Base-by-base conservation (phyloP, 2,113 vertebrate genomes). In the Fukomys damarensis region DNA sequence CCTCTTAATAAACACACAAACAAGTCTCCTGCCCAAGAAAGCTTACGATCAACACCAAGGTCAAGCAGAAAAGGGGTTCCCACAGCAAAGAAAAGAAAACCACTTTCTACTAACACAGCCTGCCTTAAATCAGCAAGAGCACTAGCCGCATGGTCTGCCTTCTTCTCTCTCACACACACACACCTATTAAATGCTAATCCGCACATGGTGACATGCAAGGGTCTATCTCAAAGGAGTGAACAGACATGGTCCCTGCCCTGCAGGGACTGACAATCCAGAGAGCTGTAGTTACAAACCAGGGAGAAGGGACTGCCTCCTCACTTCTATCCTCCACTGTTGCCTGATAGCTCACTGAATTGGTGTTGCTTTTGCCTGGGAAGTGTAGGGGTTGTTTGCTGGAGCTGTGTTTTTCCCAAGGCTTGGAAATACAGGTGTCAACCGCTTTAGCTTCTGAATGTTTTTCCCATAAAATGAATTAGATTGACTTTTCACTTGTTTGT, bases 1-100 rank as follows among this genome's bases (percentile, higher is more conserved):
- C 59, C 54, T 95, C 94, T 97, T 96, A 96, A 96, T 96, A 97
- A 97, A 96, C 93, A 91, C 7, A 77, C 82, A 97, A 97, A 95
- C 89, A 96, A 93, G 86, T 89, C 93, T 93, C 86, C 96, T 89
- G 91, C 97, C 94, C 93, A 93, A 91, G 98, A 92, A 89, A 97
- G 81, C 94, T 95, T 95, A 87, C 84, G 49, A 92, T 94, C 93
- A 92, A 85, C 76, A 68, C 54, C n/a, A 95, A 97, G 89, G 66
- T 95, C 96, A 91, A 93, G 84, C 94, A 82, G 87, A 92, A 90
- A 95, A 92, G 65, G 92, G 66, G 38, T 70, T 95, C 95, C 70
- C 95, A 93, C 87, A 95, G 94, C 85, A 97, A 96, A 91, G 61
- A 66, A 94, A 96, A 93, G 58, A 95, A 85, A 97, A 76, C 84